Conservation (phyloP, 2,888 invertebrate genomes). For the Athalia cordata region DNA sequence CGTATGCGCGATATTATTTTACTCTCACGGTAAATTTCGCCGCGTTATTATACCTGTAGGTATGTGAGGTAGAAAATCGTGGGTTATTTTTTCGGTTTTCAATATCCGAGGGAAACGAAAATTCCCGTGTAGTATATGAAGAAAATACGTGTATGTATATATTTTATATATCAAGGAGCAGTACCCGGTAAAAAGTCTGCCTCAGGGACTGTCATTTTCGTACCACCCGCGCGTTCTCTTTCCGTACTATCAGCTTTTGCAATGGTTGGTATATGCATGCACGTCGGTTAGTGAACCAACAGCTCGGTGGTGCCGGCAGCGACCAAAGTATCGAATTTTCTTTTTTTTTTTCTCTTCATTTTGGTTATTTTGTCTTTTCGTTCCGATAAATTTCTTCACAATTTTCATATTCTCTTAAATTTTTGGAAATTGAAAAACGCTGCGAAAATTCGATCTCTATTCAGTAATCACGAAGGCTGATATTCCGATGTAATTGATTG, state of each 20-base stretch:
- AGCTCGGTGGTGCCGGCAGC: constrained; percentile 18
- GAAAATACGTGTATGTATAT: no score
- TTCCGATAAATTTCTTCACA: not conserved
- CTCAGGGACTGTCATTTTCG: constrained; percentile 45
- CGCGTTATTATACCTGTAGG: not conserved
- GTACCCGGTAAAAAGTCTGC: constrained; percentile 19
- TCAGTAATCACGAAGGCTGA: no score
- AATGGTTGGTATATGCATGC: not conserved
- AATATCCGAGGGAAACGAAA: constrained; percentile 33
- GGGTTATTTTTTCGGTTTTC: constrained; percentile 27
- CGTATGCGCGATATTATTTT: no score
- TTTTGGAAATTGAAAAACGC: not conserved
- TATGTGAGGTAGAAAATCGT: not conserved
- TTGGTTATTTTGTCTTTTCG: not conserved
- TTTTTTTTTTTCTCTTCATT: constrained; percentile 8
- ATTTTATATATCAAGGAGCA: no score
- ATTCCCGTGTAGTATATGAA: not conserved
- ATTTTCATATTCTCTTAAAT: not conserved
- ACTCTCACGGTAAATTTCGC: not conserved
- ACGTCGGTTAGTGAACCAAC: constrained; percentile 35
- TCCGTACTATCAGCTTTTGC: constrained; percentile 2
- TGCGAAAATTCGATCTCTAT: no score
- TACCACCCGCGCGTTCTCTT: constrained; percentile 8
- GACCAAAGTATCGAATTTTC: constrained; percentile 9
- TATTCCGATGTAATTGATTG: no score